Base-by-base conservation (phyloP, 2,888 invertebrate species). In the Pelosia muscerda region DNA sequence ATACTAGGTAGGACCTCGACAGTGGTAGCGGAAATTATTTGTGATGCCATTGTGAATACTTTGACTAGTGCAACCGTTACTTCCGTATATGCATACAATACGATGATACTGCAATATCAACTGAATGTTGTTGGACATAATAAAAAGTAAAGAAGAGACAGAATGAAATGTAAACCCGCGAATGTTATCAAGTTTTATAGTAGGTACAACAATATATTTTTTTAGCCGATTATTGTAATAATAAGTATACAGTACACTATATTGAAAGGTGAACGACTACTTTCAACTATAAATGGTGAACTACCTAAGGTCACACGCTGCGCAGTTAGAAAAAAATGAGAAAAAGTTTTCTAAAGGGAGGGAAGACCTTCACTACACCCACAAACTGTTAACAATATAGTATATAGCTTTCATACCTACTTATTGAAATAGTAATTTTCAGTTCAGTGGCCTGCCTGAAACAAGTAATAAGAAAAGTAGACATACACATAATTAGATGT, bases 11-110 rank as follows among this genome's bases (percentile, higher is more conserved):
- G 86, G 82, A 81, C 84, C 84, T 87, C 84, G 79, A 85, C 86
- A 87, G 87, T 76, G 84, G 84, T 84, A 90, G 86, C 92, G 94
- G 94, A 94, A 93, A 89, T 86, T 84, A 86, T 85, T 85, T 81
- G 84, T 87, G 89, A 90, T 90, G 90, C 85, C 88, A 11, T 78
- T 77, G 77, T 83, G 92, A 90, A 92, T 90, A 87, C 84, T 82
- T 82, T 78, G 84, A 82, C 75, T 74, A 81, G 77, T 88, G 89
- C 89, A 91, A 91, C 93, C 92, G 92, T 88, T 91, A 90, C 86
- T 91, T 92, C 90, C 91, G 88, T 86, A 86, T 84, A 82, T 75
- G 82, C 79, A 81, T 73, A 83, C 84, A 78, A 70, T 74, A 69
- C 73, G 72, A 63, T 66, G 53, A 22, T 64, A 69, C 61, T 58